Percentiles rank a stretch among this genome's conserved stretches.
phyloP scores from a whole-genome alignment of 2,113 vertebrate genomes.

The Eubucco bourcierii region DNA sequence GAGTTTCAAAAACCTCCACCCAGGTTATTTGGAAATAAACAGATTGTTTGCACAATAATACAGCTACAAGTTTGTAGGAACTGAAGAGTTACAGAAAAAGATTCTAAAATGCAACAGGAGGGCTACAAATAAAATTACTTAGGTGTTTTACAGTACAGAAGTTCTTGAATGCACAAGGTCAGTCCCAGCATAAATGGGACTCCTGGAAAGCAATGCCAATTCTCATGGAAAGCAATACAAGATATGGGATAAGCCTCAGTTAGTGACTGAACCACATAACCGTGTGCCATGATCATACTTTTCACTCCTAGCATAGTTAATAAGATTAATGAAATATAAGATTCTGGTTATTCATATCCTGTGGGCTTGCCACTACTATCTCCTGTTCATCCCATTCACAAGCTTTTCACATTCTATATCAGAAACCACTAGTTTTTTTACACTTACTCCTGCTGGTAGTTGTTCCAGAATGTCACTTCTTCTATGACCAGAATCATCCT shows the following conservation, averaged over 20 bases:
- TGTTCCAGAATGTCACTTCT: background rate
- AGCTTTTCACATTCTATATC: background rate
- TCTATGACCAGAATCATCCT: background rate
- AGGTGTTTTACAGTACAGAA: background rate
- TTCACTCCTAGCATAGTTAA: background rate
- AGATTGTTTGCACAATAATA: background rate
- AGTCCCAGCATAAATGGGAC: background rate
- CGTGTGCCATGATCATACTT: background rate
- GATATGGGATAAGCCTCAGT: background rate
- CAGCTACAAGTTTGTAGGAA: background rate
- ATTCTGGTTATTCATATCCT: background rate
- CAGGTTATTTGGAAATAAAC: background rate
- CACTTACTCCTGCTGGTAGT: background rate
- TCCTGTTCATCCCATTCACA: background rate
- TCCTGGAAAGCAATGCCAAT: background rate
- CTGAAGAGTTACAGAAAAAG: background rate
- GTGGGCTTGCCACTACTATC: background rate
- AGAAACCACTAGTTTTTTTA: background rate
- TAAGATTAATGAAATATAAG: background rate
- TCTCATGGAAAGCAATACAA: background rate
- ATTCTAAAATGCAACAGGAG: background rate
- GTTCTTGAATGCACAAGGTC: background rate
- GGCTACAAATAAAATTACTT: background rate
- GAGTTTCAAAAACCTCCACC: background rate
- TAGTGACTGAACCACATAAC: fast-evolving